A percentile compares a stretch with the other conserved stretches of the same genome.
These are phyloP conservation scores for Aspiorhynchus laticeps DNA, from an alignment of 2,113 vertebrate genomes.

Conservation along the genomic window DNA sequence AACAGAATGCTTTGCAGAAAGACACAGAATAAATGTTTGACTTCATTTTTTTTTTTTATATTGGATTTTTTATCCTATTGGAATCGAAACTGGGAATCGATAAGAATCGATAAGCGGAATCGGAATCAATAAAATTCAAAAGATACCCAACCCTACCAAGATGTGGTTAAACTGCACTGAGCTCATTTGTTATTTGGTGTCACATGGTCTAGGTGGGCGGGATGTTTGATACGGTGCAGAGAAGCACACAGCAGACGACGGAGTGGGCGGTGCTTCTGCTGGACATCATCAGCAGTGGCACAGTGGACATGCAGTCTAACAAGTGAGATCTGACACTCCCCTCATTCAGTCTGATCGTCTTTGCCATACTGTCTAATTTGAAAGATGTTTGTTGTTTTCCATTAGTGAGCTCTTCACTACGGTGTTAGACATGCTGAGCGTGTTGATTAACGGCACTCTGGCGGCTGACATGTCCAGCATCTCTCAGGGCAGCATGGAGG, in stretches of 20 bases:
- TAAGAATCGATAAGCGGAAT: no score
- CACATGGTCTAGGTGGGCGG: conserved; percentile 86
- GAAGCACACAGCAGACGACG: conserved; percentile 96
- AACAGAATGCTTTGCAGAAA: no score
- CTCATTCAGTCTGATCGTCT: not conserved
- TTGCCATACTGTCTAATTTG: not conserved
- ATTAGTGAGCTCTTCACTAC: conserved; percentile 97
- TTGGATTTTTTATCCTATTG: no score
- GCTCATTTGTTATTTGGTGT: not conserved
- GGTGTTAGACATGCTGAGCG: conserved; percentile 97
- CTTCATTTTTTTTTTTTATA: no score
- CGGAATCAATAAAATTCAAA: no score
- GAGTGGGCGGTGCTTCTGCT: conserved; percentile 97
- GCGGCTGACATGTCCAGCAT: conserved; percentile 99
- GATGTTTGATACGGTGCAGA: conserved; percentile 98
- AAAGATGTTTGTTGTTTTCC: conserved; percentile 37
- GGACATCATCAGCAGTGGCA: conserved; percentile 98
- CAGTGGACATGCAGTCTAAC: conserved; percentile 99
- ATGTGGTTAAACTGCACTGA: not conserved
- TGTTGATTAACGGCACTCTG: conserved; percentile 95
- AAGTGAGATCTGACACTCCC: conserved; percentile 78
- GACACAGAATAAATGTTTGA: no score
- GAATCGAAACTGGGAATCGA: no score
- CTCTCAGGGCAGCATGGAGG: conserved; percentile 99
- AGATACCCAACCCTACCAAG: no score